Percentiles rank a stretch among this genome's conserved stretches.
Conservation (phyloP, 1,140 invertebrate genomes). For the Ips nitidus region DNA sequence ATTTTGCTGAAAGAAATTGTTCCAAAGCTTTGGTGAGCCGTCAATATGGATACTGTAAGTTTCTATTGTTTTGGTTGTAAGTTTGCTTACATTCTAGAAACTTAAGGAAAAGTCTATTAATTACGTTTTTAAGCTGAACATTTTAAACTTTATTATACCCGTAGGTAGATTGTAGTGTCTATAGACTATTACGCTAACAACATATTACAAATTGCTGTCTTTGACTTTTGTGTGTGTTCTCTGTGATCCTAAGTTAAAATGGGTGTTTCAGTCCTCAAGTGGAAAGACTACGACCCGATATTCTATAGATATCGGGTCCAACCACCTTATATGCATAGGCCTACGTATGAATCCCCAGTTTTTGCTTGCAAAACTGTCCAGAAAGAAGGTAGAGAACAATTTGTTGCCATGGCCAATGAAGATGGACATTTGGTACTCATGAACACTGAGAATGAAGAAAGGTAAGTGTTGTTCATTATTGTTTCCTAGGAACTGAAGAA, state of each 20-base stretch:
- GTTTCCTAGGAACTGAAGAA: no score
- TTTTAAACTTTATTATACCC: no score
- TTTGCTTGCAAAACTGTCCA: constrained; percentile 68
- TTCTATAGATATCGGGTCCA: constrained; percentile 28
- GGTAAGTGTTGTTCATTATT: constrained; percentile 20
- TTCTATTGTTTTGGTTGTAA: no score
- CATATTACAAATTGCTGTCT: background rate
- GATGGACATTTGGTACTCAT: constrained; percentile 74
- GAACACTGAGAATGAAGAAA: constrained; percentile 48
- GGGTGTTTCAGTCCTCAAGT: constrained; percentile 19
- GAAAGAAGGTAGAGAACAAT: constrained; percentile 56
- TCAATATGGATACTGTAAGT: background rate
- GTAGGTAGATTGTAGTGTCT: no score
- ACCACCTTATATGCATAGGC: constrained; percentile 7
- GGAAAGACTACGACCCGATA: constrained; percentile 25
- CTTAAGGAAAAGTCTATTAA: no score
- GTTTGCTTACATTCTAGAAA: no score
- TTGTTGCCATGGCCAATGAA: constrained; percentile 81
- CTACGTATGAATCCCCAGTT: constrained; percentile 54
- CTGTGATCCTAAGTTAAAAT: no score
- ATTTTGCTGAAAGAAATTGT: background rate
- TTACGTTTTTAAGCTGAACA: no score
- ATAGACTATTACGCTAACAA: background rate
- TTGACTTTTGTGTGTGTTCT: background rate
- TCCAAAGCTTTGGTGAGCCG: background rate